phyloP scores from a whole-genome alignment of 2,113 vertebrate genomes.

The Pelvicachromis taeniatus region DNA sequence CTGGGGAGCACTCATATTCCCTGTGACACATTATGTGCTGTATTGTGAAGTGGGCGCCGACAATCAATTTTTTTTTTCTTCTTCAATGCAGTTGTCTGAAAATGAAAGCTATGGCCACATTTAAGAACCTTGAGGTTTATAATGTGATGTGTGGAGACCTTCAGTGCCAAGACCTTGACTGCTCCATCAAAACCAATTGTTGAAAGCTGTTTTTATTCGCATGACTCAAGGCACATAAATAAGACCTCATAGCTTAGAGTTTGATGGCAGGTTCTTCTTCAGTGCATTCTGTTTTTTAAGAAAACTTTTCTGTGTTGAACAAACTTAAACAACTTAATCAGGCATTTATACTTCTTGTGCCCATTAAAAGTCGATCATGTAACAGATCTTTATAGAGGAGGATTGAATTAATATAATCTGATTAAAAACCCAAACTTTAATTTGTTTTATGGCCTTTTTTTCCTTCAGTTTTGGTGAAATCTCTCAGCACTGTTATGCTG shows the following conservation, averaged over 20 bases:
- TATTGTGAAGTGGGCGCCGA: constrained; percentile 12
- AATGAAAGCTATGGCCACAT: neutral
- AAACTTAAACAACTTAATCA: neutral
- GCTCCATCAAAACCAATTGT: neutral
- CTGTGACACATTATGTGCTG: constrained; percentile 11
- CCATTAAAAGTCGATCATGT: neutral
- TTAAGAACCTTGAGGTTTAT: neutral
- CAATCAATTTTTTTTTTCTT: neutral
- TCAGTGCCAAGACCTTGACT: neutral
- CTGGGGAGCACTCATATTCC: constrained; percentile 43
- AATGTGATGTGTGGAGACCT: neutral
- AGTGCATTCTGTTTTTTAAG: neutral
- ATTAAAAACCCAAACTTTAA: neutral
- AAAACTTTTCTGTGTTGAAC: neutral
- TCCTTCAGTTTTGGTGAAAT: accelerated
- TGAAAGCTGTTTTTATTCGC: constrained; percentile 1
- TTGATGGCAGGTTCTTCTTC: neutral
- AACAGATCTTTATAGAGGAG: neutral
- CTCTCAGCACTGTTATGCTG: neutral
- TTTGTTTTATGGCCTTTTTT: neutral
- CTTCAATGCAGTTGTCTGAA: neutral
- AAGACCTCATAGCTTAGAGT: neutral
- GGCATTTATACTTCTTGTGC: neutral
- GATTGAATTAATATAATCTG: neutral
- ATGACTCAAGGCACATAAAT: neutral